These are phyloP conservation scores for Phenganax stokvisi DNA, from an alignment of 92 coral and sea anemone genomes.

Conservation along the genomic window DNA sequence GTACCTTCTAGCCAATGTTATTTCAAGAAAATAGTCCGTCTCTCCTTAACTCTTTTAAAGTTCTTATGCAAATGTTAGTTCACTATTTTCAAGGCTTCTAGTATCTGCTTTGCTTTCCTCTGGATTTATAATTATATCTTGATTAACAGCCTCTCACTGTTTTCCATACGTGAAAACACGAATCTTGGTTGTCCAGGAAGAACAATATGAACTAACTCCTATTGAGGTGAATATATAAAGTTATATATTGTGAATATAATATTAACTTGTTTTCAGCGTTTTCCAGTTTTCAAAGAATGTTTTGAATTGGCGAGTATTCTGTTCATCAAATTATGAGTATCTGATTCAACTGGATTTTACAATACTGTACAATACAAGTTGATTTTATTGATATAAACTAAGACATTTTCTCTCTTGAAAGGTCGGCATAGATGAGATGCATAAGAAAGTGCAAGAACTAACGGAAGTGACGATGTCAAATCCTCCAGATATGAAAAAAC, in stretches of 20 bases:
- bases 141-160: constrained; percentile 72
- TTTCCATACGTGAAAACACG: constrained; percentile 96
- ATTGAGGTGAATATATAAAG: constrained; percentile 66
- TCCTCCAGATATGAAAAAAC: constrained; percentile 96
- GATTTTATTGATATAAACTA: background rate
- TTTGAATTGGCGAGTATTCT: too few species aligned
- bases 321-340: too few species aligned
- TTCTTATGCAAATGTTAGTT: background rate
- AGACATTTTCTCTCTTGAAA: constrained; percentile 11
- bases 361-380: too few species aligned
- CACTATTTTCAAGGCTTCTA: background rate
- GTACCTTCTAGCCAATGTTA: too few species aligned
- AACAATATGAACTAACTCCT: constrained; percentile 94
- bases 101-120: background rate
- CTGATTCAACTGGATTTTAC: too few species aligned
- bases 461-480: constrained; percentile 68
- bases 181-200: constrained; percentile 95
- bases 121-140: too few species aligned
- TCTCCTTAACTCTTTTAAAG: background rate
- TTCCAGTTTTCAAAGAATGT: too few species aligned
- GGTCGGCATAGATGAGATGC: constrained; percentile 97
- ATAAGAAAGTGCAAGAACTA: constrained; percentile 85
- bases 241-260: background rate
- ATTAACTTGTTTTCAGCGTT: too few species aligned
- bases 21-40: background rate